Evolutionary conservation across 2,113 vertebrate genomes (phyloP).

Genomic region (Myanophis thanlyinensis): DNA sequence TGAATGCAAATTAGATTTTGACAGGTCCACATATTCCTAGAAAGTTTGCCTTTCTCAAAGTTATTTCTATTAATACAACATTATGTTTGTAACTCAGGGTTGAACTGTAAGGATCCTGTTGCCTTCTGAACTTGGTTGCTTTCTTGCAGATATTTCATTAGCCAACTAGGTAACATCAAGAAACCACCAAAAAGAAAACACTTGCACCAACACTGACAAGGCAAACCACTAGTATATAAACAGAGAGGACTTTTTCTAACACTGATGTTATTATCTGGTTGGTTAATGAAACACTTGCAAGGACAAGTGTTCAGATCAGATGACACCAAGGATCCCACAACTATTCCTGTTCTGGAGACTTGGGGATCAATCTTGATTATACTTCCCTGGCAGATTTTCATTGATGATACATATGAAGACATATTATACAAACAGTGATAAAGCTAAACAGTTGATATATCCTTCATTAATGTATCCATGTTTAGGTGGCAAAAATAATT

Average conservation of each 20-base stretch:
- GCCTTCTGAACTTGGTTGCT: neutral
- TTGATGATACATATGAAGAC: neutral
- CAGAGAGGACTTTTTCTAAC: neutral
- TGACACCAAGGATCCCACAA: neutral
- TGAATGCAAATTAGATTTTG: slow-evolving; percentile 2
- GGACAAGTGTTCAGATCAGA: no score
- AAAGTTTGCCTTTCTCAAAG: neutral
- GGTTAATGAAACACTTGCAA: neutral
- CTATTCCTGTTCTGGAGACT: neutral
- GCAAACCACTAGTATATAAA: neutral
- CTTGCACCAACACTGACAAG: neutral
- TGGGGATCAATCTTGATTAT: neutral
- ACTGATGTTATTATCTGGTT: neutral
- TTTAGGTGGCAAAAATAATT: neutral
- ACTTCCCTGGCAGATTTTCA: neutral
- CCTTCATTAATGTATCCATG: neutral
- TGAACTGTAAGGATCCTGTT: neutral
- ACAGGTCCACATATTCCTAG: neutral
- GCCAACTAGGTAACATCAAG: neutral
- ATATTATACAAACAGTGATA: neutral
- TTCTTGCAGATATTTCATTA: neutral
- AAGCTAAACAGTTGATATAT: neutral
- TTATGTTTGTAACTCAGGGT: neutral
- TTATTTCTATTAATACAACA: neutral
- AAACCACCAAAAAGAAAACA: neutral